Conservation (phyloP, 1,140 invertebrate species). For the Babylonia areolata region DNA sequence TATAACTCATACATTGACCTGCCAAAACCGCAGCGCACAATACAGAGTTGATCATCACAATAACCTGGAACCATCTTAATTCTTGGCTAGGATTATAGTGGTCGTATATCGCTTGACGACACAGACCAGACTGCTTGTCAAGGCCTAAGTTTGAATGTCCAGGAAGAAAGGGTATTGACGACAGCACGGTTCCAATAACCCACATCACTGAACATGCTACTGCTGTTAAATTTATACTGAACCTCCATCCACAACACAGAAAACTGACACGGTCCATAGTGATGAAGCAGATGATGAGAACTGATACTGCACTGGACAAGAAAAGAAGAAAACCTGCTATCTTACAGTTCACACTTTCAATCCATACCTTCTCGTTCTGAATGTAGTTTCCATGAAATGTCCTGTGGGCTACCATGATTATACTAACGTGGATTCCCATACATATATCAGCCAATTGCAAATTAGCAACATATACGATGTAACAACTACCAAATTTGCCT, state of each 20-base stretch:
- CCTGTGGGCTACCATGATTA: conserved; percentile 57
- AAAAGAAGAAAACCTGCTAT: conserved; percentile 58
- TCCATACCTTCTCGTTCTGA: conserved; percentile 55
- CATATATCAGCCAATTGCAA: conserved; percentile 59
- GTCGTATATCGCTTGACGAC: conserved; percentile 48
- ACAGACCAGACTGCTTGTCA: conserved; percentile 52
- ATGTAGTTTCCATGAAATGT: conserved; percentile 55
- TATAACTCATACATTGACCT: conserved; percentile 54
- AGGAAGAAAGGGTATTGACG: conserved; percentile 42
- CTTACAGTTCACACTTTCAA: conserved; percentile 51
- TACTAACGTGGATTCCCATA: conserved; percentile 65
- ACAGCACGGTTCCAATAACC: conserved; percentile 41
- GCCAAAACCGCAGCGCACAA: conserved; percentile 42
- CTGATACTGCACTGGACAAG: conserved; percentile 59
- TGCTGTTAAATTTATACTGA: conserved; percentile 12
- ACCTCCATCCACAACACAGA: conserved; percentile 55
- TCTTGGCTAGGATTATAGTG: conserved; percentile 39
- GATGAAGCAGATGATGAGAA: conserved; percentile 58
- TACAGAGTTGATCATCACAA: conserved; percentile 52
- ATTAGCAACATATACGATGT: conserved; percentile 42
- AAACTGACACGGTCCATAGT: conserved; percentile 57
- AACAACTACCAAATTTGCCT: background rate
- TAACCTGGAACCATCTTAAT: conserved; percentile 44
- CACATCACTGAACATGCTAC: conserved; percentile 35
- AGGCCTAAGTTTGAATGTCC: conserved; percentile 45